phyloP scores from a whole-genome alignment of 2,797 vertebrate genomes.

The Erpetoichthys calabaricus region DNA sequence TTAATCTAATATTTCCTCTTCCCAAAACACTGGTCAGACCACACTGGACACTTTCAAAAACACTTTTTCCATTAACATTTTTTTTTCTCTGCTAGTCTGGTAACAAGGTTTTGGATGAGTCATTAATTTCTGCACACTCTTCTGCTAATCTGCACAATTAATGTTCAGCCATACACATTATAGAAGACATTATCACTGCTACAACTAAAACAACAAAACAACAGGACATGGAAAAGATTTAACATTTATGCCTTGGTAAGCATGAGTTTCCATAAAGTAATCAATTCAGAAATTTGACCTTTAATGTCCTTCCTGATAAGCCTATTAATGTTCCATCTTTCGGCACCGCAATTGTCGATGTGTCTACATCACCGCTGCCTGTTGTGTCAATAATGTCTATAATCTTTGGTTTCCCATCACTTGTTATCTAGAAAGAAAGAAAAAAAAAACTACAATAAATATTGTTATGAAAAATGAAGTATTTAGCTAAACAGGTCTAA shows the following conservation, averaged over 20 bases:
- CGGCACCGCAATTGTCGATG: constrained; percentile 61
- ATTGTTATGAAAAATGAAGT: neutral
- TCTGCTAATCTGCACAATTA: too few relatives aligned
- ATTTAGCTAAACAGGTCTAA: too few relatives aligned
- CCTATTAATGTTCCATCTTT: constrained; percentile 73
- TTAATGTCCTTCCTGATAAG: constrained; percentile 77
- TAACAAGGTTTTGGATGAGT: too few relatives aligned
- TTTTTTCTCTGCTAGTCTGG: too few relatives aligned
- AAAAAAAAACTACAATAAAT: neutral
- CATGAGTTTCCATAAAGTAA: neutral
- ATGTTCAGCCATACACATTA: too few relatives aligned
- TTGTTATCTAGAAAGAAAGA: constrained; percentile 57
- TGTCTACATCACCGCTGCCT: constrained; percentile 92
- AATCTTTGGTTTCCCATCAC: constrained; percentile 91
- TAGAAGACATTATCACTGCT: too few relatives aligned
- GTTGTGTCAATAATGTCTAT: constrained; percentile 95
- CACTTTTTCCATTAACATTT: too few relatives aligned
- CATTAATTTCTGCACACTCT: too few relatives aligned
- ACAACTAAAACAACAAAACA: too few relatives aligned
- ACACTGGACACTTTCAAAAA: too few relatives aligned
- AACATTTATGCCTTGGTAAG: neutral
- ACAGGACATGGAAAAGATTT: neutral
- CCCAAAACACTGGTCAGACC: too few relatives aligned
- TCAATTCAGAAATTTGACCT: constrained; percentile 40
- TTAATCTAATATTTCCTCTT: too few relatives aligned